phyloP scores from a whole-genome alignment of 2,113 vertebrate species.

The Takifugu flavidus region DNA sequence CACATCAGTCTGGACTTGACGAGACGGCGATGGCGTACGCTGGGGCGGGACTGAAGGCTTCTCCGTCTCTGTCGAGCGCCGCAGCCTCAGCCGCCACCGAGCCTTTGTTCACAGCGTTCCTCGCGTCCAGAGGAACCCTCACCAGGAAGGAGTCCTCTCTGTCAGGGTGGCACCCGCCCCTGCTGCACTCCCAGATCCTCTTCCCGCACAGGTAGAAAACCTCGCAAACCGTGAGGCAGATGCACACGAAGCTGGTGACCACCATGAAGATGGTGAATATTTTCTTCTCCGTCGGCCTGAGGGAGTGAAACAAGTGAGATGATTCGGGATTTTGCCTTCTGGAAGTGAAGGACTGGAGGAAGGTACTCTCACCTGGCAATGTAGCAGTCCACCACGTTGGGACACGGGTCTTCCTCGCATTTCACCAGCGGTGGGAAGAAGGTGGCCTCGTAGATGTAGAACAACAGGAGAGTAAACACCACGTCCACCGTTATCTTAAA shows the following conservation, averaged over 20 bases:
- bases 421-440: constrained; percentile 82
- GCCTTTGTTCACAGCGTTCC: constrained; percentile 18
- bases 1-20: too few species aligned
- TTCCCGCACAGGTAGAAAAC: constrained; percentile 83
- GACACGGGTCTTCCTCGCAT: constrained; percentile 79
- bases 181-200: constrained; percentile 66
- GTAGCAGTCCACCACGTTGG: constrained; percentile 88
- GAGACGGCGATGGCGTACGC: too few species aligned
- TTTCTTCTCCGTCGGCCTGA: constrained; percentile 85
- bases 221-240: constrained; percentile 82
- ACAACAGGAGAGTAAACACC: constrained; percentile 82
- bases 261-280: constrained; percentile 92
- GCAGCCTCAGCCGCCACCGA: constrained; percentile 10
- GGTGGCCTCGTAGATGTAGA: constrained; percentile 79
- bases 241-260: constrained; percentile 76
- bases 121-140: constrained; percentile 28
- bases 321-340: too few species aligned
- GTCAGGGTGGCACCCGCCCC: neutral
- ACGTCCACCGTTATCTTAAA: constrained; percentile 81
- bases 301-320: neutral
- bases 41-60: too few species aligned
- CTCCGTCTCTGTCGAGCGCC: neutral
- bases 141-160: constrained; percentile 36
- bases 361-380: constrained; percentile 67
- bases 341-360: neutral